Evolutionary conservation across 2,113 vertebrate genomes (phyloP).

Genomic region (Mustelus asterias): DNA sequence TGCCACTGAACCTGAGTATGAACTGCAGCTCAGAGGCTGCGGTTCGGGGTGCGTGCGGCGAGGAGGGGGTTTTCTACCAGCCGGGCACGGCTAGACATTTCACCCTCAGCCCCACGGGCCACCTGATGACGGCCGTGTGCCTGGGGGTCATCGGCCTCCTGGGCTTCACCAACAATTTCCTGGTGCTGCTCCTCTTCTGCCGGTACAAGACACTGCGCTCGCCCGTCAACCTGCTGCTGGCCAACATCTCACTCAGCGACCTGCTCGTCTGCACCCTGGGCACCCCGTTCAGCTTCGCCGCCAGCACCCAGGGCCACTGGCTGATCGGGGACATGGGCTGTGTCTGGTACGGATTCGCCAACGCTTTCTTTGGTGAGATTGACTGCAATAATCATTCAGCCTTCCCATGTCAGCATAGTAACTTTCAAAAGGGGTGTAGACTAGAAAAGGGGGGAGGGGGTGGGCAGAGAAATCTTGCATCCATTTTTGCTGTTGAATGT

Average conservation of each 20-base stretch:
- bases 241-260: conserved; percentile 71
- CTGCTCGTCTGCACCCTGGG: conserved; percentile 70
- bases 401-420: background rate
- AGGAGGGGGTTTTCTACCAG: conserved; percentile 40
- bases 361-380: conserved; percentile 69
- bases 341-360: conserved; percentile 74
- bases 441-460: background rate
- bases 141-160: conserved; percentile 59
- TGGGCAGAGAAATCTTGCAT: background rate
- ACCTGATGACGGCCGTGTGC: conserved; percentile 60
- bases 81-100: conserved; percentile 45
- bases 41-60: conserved; percentile 51
- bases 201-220: conserved; percentile 65
- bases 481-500: no score
- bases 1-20: conserved; percentile 53
- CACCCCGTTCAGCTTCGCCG: conserved; percentile 72
- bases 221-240: conserved; percentile 70
- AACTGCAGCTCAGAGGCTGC: conserved; percentile 52
- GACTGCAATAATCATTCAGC: background rate
- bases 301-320: conserved; percentile 66
- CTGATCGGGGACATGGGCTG: conserved; percentile 64
- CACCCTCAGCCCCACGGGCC: conserved; percentile 57
- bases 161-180: conserved; percentile 64
- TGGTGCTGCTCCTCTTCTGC: conserved; percentile 68
- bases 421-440: background rate